These are phyloP conservation scores for Andrena trimmerana DNA, from an alignment of 2,888 invertebrate genomes.

Conservation along the genomic window DNA sequence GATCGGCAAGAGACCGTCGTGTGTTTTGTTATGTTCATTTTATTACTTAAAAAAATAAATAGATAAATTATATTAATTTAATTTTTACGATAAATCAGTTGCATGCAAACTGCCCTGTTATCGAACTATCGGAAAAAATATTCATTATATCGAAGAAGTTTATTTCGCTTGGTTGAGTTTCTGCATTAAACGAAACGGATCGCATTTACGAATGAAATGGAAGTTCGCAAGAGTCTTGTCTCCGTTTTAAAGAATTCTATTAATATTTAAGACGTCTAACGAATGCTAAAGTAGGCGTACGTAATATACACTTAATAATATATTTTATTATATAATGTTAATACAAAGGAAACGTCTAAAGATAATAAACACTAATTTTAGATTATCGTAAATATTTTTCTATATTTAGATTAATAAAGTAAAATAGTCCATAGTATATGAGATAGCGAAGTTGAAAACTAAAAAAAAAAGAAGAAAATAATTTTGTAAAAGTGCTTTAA, in stretches of 20 bases:
- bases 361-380: constrained; percentile 23
- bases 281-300: constrained; percentile 1
- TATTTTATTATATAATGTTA: constrained; percentile 25
- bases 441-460: constrained; percentile 10
- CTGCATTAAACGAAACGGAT: neutral
- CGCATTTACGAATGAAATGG: neutral
- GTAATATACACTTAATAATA: neutral
- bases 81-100: neutral
- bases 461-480: constrained; percentile 8
- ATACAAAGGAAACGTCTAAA: constrained; percentile 1
- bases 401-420: constrained; percentile 27
- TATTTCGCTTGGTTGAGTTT: neutral
- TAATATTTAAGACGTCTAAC: neutral
- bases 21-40: neutral
- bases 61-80: neutral
- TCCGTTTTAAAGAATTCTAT: neutral
- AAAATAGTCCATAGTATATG: constrained; percentile 16
- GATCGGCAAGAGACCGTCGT: neutral
- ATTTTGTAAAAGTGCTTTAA: constrained; percentile 5
- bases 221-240: neutral
- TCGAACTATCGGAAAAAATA: neutral
- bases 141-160: neutral
- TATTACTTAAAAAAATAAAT: neutral
- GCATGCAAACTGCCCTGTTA: constrained; percentile 1
- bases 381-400: constrained; percentile 42